Conservation (phyloP, 2,888 invertebrate genomes). For the Calameuta idolon region DNA sequence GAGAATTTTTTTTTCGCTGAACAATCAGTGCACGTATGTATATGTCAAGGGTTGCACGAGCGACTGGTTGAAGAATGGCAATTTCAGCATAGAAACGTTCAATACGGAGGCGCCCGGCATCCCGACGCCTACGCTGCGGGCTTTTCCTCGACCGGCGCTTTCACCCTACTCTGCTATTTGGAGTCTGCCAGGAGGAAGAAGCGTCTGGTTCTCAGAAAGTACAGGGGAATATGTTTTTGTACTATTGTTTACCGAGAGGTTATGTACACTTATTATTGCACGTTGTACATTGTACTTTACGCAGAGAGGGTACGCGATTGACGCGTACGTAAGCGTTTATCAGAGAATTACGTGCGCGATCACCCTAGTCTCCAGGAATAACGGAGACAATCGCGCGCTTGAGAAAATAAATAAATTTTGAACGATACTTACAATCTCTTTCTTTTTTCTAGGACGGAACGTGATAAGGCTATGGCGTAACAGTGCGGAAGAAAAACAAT, state of each 20-base stretch:
- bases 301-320: not conserved
- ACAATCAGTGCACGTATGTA: not conserved
- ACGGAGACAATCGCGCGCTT: not conserved
- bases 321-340: not conserved
- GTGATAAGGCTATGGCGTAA: not conserved
- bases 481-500: not conserved
- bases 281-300: not conserved
- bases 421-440: not conserved
- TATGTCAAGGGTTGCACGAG: not conserved
- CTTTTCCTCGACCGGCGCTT: slow-evolving; percentile 19
- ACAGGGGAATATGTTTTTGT: not conserved
- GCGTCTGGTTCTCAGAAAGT: not conserved
- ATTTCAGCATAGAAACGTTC: slow-evolving; percentile 9
- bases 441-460: not conserved
- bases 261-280: not conserved
- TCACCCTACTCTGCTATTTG: slow-evolving; percentile 4
- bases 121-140: slow-evolving; percentile 44
- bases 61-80: not conserved
- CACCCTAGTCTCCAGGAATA: not conserved
- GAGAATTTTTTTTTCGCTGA: not conserved
- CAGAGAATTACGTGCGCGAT: not conserved
- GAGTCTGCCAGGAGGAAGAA: not conserved
- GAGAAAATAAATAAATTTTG: not conserved
- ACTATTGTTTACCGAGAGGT: not conserved
- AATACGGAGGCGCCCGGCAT: slow-evolving; percentile 46